A percentile compares a stretch with the other conserved stretches of the same genome.
Conservation (phyloP, 2,797 vertebrate genomes). For the Parauchenoglanis ngamensis region DNA sequence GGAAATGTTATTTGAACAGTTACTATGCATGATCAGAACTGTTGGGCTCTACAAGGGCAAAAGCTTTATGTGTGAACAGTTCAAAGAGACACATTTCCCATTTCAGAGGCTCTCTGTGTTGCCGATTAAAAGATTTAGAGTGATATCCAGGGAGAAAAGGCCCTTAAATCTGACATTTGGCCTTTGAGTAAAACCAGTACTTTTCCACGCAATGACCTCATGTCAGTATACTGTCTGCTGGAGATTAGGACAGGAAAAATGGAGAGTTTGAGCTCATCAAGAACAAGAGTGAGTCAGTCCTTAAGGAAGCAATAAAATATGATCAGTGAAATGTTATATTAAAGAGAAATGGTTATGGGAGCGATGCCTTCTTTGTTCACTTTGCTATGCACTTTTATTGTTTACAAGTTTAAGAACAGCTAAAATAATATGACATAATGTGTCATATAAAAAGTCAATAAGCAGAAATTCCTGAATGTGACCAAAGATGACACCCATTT, state of each 20-base stretch:
- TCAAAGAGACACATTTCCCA: constrained; percentile 32
- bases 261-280: constrained; percentile 50
- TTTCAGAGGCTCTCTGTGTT: constrained; percentile 27
- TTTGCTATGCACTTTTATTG: not conserved
- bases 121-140: constrained; percentile 30
- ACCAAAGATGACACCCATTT: constrained; percentile 13
- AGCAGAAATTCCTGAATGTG: constrained; percentile 23
- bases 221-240: constrained; percentile 37
- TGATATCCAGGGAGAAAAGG: constrained; percentile 18
- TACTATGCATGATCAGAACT: not conserved
- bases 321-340: not conserved
- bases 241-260: constrained; percentile 22
- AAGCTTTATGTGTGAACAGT: constrained; percentile 17
- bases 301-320: not conserved
- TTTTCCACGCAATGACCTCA: constrained; percentile 55
- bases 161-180: constrained; percentile 45
- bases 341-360: not conserved
- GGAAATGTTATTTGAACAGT: constrained; percentile 16
- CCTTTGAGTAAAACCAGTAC: constrained; percentile 38
- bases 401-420: not conserved
- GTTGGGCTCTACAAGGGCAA: not conserved
- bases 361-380: not conserved
- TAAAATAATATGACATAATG: not conserved
- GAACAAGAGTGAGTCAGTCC: constrained; percentile 15
- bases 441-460: not conserved